Conservation (phyloP, 2,888 invertebrate genomes). For the Limenitis camilla region DNA sequence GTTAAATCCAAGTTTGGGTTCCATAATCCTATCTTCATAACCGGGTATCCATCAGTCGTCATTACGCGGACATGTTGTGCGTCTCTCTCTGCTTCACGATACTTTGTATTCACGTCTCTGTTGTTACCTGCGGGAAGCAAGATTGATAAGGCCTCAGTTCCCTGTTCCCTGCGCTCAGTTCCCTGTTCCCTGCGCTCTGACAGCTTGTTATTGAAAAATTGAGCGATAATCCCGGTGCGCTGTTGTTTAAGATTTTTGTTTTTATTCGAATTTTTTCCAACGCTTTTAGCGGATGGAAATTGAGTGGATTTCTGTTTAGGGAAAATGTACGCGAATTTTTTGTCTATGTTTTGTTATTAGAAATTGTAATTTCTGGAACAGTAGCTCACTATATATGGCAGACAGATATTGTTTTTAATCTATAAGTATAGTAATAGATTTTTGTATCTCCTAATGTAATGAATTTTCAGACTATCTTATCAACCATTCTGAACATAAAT, state of each 20-base stretch:
- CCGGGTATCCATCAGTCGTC: conserved; percentile 66
- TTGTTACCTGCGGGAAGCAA: conserved; percentile 53
- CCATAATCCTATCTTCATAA: conserved; percentile 60
- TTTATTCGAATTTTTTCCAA: conserved; percentile 23
- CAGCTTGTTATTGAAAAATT: conserved; percentile 70
- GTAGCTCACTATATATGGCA: background rate
- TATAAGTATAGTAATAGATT: no score
- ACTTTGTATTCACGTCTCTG: conserved; percentile 16
- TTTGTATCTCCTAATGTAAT: no score
- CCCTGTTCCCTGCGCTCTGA: conserved; percentile 47
- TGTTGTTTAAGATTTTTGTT: conserved; percentile 50
- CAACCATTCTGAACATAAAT: no score
- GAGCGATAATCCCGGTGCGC: conserved; percentile 60
- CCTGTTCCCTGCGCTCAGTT: no score
- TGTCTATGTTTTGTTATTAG: background rate
- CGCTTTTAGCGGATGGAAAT: conserved; percentile 30
- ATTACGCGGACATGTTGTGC: conserved; percentile 54
- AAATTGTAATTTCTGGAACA: background rate
- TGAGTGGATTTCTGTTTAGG: conserved; percentile 26
- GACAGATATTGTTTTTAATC: no score
- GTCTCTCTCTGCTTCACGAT: conserved; percentile 20
- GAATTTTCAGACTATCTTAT: no score
- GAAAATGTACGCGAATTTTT: conserved; percentile 1
- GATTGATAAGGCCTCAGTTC: conserved; percentile 50
- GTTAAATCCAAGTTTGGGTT: conserved; percentile 43